These are phyloP conservation scores for Arremon brunneinucha DNA, from an alignment of 2,797 vertebrate species.

Conservation along the genomic window DNA sequence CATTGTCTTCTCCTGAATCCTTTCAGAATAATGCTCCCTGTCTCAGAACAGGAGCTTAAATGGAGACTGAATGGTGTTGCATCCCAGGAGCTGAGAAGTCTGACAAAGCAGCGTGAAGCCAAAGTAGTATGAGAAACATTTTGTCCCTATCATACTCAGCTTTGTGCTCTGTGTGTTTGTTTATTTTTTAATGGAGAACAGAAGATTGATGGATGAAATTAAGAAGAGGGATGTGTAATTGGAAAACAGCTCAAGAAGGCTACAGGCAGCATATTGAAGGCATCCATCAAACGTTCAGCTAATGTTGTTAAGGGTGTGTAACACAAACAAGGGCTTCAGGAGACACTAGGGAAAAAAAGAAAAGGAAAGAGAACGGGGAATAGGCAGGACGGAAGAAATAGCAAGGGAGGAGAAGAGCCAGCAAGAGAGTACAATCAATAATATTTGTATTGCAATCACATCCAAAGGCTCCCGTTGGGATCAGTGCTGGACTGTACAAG, in stretches of 20 bases:
- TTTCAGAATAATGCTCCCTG: not conserved
- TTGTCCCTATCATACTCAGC: not conserved
- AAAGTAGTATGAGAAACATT: not conserved
- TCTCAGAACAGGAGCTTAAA: not conserved
- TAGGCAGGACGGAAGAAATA: not conserved
- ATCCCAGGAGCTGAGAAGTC: not conserved
- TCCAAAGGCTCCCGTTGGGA: constrained; percentile 13
- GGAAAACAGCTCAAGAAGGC: constrained; percentile 63
- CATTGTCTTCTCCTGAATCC: not conserved
- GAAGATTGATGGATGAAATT: constrained; percentile 71
- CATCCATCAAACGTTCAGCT: constrained; percentile 67
- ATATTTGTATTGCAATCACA: constrained; percentile 20
- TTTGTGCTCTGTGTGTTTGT: constrained; percentile 6
- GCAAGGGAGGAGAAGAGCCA: not conserved
- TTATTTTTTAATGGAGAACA: constrained; percentile 59
- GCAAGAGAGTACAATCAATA: constrained; percentile 13
- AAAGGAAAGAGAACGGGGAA: not conserved
- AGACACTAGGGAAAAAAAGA: not conserved
- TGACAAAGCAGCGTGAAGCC: not conserved
- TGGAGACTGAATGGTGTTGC: not conserved
- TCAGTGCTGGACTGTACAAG: not conserved
- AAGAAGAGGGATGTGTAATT: constrained; percentile 67
- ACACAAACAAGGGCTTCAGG: constrained; percentile 18
- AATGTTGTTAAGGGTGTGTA: constrained; percentile 53
- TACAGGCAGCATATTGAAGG: constrained; percentile 69